Base-by-base conservation (phyloP, 2,888 invertebrate genomes). In the Mythimna ferrago region DNA sequence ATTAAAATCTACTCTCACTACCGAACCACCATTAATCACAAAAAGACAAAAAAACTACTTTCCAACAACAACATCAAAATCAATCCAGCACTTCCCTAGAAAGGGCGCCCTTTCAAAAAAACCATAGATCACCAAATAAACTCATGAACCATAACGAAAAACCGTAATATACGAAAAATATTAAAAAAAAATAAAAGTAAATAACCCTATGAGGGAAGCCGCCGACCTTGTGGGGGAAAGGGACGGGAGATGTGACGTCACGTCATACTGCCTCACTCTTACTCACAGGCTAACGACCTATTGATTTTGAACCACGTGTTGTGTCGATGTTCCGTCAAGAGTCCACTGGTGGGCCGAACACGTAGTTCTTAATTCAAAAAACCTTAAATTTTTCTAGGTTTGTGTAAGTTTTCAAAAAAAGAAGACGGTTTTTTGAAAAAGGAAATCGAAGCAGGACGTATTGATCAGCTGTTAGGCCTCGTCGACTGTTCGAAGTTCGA, bases 301-400 rank as follows among this genome's bases (percentile, higher is more conserved):
- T 92, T 84, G 91, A 92, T 91, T 91, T 85, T 78, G 84, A 83
- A 88, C 87, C 92, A 91, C 91, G 91, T 92, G 91, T 76, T 88
- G 75, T 73, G 74, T 70, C 71, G 72, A 64, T 66, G 69, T 73
- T 66, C 67, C 76, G 64, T 70, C 53, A 51, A 71, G 65, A 66
- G 75, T 58, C 82, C 77, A 82, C 58, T 41, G 65, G 6, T 86
- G 85, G 85, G 74, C 77, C 51, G 71, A 71, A 51, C 38, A 32
- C 21, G 16, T 62, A 56, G 11, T 11, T 44, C 35, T 26, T 6
- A 41, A 41, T 6, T 6, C 10, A 38, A 61, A 41, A 21, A 41
- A 21, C 14, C 14, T 21, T 16, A 41, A 26, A 2, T 3, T 0
- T 11, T 54, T n/a, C 1, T 21, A 5, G 7, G 9, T 0, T 35